These are phyloP conservation scores for Tenthredo livida DNA, from an alignment of 2,888 invertebrate genomes.

Conservation along the genomic window DNA sequence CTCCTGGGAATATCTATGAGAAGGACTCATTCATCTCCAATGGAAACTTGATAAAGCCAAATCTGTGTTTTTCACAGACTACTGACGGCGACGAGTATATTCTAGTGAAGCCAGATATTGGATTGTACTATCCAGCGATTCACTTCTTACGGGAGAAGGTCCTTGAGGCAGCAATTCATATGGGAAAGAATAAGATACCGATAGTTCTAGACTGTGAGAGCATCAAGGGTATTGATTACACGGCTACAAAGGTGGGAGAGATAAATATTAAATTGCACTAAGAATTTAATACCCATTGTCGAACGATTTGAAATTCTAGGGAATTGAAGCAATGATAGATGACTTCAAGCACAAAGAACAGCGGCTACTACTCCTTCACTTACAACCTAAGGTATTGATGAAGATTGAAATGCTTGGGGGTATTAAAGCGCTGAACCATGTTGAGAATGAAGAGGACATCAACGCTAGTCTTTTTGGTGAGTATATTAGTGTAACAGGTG, in stretches of 20 bases:
- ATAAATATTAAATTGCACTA: slow-evolving; percentile 28
- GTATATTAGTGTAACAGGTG: background rate
- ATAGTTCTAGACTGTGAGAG: slow-evolving; percentile 84
- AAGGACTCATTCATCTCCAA: slow-evolving; percentile 53
- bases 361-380: slow-evolving; percentile 79
- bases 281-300: background rate
- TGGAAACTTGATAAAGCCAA: too few relatives aligned
- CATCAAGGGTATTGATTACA: slow-evolving; percentile 85
- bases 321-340: slow-evolving; percentile 81
- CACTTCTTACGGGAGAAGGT: slow-evolving; percentile 83
- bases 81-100: slow-evolving; percentile 80
- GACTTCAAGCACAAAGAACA: slow-evolving; percentile 80
- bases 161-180: slow-evolving; percentile 78
- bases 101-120: slow-evolving; percentile 83
- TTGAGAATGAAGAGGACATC: slow-evolving; percentile 65
- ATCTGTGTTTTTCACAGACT: slow-evolving; percentile 74
- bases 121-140: slow-evolving; percentile 86
- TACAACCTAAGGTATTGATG: slow-evolving; percentile 70
- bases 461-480: slow-evolving; percentile 60
- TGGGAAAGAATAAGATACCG: slow-evolving; percentile 78
- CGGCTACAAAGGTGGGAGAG: slow-evolving; percentile 81
- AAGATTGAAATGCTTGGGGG: slow-evolving; percentile 66
- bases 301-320: slow-evolving; percentile 76
- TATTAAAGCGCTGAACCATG: slow-evolving; percentile 62
- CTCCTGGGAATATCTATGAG: slow-evolving; percentile 1